phyloP scores from a whole-genome alignment of 2,797 vertebrate genomes.

The Enteromius anoplus region DNA sequence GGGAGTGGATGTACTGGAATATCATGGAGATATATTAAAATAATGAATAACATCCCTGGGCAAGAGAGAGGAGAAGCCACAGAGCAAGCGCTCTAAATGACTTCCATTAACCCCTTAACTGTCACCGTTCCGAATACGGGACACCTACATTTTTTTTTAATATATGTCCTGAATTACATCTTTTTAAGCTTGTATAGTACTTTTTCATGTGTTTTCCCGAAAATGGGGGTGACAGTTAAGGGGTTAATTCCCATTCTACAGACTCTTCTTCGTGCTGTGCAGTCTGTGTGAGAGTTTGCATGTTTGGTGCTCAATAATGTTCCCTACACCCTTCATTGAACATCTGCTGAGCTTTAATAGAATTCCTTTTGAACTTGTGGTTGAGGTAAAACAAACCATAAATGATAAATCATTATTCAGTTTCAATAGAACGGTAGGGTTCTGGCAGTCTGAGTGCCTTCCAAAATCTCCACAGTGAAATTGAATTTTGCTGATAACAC shows the following conservation, averaged over 20 bases:
- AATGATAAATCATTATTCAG: conserved; percentile 10
- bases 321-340: conserved; percentile 30
- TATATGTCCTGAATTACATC: too few relatives aligned
- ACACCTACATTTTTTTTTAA: too few relatives aligned
- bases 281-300: conserved; percentile 16
- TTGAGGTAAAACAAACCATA: conserved; percentile 25
- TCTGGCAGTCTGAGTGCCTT: neutral
- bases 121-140: too few relatives aligned
- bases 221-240: too few relatives aligned
- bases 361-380: conserved; percentile 26
- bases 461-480: neutral
- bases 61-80: conserved; percentile 22
- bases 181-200: too few relatives aligned
- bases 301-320: conserved; percentile 27
- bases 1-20: conserved; percentile 34
- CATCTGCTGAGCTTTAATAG: conserved; percentile 33
- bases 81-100: conserved; percentile 40
- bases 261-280: conserved; percentile 8
- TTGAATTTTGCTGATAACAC: conserved; percentile 1
- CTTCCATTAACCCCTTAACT: too few relatives aligned
- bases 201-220: too few relatives aligned
- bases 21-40: conserved; percentile 31
- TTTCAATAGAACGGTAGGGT: neutral
- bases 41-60: conserved; percentile 56
- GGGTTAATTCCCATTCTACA: conserved; percentile 45